Evolutionary conservation across 1,140 invertebrate genomes (phyloP), one percentile per base, ranked within the genome.

Genomic region (Danaus melanippus): DNA sequence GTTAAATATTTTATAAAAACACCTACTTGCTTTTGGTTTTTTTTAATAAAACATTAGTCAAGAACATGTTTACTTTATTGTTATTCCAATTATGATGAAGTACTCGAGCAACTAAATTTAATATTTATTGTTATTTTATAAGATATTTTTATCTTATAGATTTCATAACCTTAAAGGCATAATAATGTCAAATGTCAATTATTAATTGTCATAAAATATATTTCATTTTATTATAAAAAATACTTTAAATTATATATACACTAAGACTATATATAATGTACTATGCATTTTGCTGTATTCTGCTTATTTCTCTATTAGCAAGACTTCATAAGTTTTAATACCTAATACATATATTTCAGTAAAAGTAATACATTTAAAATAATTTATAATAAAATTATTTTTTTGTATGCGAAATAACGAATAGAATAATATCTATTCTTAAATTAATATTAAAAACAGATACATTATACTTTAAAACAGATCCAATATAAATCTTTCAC

Each of bases 11-110:
- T 49, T 32, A 44, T 42, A 32, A 17, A 41, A 49, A 40, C 10
- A 73, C 79, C 62, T 56, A 86, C 84, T 86, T 88, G 84, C 79
- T 84, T 67, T 88, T 88, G 0, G 74, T 74, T 68, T 87, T 87
- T 56, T 87, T 88, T 0, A 84, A 62, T 49, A 88, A 61, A 10
- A 82, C 42, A 58, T 80, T 84, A 9, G 84, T 86, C 48, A 88
- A 42, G 55, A 88, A 87, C 84, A 88, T 63, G 10, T 41, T 47
- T 17, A 15, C 9, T 46, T 9, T 49, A 12, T 4, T 49, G 10
- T 49, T 8, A 15, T 46, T 46, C 7, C 21, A 32, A 32, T 32
- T 32, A 32, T 3, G 21, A 32, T 32, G 21, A 51, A 9, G n/a
- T 50, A 10, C 12, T 51, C 10, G 10, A 1, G 43, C 12, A 44